A percentile compares a stretch with the other conserved stretches of the same genome.
Conservation (phyloP, 2,113 vertebrate species). For the Campylomormyrus numenius region DNA sequence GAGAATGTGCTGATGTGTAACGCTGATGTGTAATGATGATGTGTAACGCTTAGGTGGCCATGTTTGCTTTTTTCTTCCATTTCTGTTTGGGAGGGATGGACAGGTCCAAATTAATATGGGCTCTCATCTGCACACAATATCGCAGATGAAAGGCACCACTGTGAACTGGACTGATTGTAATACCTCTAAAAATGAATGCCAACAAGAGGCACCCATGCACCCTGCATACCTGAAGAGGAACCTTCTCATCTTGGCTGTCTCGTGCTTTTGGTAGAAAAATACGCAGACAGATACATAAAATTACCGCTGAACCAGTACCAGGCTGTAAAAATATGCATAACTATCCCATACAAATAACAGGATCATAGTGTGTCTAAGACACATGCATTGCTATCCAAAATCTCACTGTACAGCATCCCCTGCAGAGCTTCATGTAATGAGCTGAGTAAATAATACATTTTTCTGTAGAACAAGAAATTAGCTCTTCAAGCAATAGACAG, state of each 20-base stretch:
- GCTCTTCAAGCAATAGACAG: neutral
- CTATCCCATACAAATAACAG: neutral
- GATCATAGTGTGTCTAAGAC: neutral
- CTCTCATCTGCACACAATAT: neutral
- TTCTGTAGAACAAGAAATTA: neutral
- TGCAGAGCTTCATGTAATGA: neutral
- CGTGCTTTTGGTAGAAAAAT: neutral
- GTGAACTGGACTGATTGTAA: neutral
- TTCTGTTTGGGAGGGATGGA: neutral
- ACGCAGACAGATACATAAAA: neutral
- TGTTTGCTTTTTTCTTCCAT: neutral
- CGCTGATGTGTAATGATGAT: neutral
- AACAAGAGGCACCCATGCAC: neutral
- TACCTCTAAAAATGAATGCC: neutral
- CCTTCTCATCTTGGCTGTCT: neutral
- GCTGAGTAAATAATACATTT: constrained; percentile 4
- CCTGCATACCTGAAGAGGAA: neutral
- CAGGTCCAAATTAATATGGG: neutral
- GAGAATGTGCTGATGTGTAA: neutral
- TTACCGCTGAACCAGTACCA: neutral
- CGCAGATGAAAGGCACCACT: neutral
- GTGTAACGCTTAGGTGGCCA: neutral
- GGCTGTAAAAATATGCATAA: neutral
- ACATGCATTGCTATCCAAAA: neutral
- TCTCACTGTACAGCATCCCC: neutral